Evolutionary conservation across 2,888 invertebrate genomes (phyloP), one percentile per base, ranked within the genome.

Genomic region (Cataglyphis rosenhaueri): DNA sequence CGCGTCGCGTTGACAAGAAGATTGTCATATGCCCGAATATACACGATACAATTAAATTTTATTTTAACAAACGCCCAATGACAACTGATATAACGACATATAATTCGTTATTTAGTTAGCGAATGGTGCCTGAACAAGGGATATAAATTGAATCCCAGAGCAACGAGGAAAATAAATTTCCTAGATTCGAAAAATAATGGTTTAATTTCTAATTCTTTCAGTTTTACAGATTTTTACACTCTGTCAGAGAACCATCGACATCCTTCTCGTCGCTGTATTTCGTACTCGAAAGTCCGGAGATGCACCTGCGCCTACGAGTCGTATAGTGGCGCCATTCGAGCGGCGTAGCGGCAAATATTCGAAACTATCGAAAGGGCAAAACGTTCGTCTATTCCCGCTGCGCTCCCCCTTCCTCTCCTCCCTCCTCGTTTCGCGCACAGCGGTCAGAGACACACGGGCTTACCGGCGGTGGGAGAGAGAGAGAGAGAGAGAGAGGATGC

Each of bases 371-470:
- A 90, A 87, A 86, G 88, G 86, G 87, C 89, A 89, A 87, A 85
- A 89, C 87, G 90, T 91, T 93, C 93, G 92, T 89, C 91, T 87
- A 89, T 91, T 91, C 89, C 88, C 92, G 93, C 89, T 90, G 91
- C 88, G 89, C 90, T 32, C 32, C 6, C 32, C 6, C 32, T 32
- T 0, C 6, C 32, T 6, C 32, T 32, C 5, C 32, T 3, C 3
- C 32, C 32, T 32, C 32, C 32, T 32, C 32, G 6, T 4, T 32
- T 95, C 95, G 96, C 95, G 95, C 95, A 95, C 95, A 95, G 95
- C 95, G 95, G 93, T 93, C 93, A 93, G 93, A 93, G 92, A 93
- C 92, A 92, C 92, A 91, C 91, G 89, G 91, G 90, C 86, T 87
- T 84, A 81, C 78, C 74, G 65, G 64, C 15, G 79, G 76, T 10